Evolutionary conservation across 92 coral and sea anemone genomes (phyloP).

Genomic region (Phenganax stokvisi): DNA sequence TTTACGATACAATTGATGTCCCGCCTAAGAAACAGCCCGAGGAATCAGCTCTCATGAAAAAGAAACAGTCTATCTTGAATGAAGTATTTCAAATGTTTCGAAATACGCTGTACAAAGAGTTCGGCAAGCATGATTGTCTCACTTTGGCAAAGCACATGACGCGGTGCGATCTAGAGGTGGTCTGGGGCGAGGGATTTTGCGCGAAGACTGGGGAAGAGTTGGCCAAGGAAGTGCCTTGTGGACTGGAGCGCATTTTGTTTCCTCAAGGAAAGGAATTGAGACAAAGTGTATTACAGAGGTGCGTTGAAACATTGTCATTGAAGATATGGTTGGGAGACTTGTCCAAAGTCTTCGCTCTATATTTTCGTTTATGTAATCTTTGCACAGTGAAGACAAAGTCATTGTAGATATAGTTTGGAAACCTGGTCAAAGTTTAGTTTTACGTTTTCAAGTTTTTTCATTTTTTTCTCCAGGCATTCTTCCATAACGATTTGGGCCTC

Average conservation of each 20-base stretch:
- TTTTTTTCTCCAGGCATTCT: constrained; percentile 51
- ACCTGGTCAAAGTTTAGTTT: too few species aligned
- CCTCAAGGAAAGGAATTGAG: constrained; percentile 92
- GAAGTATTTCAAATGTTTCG: constrained; percentile 71
- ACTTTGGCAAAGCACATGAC: constrained; percentile 91
- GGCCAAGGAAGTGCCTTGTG: constrained; percentile 55
- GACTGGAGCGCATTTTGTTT: constrained; percentile 73
- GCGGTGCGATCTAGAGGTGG: constrained; percentile 64
- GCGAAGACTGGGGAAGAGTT: constrained; percentile 42
- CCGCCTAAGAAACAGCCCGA: constrained; percentile 1
- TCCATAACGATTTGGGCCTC: constrained; percentile 73
- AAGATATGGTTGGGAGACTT: neutral
- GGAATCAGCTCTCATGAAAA: constrained; percentile 37
- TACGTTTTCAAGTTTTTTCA: too few species aligned
- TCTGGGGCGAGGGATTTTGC: constrained; percentile 54
- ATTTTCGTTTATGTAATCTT: neutral
- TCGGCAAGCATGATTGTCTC: constrained; percentile 58
- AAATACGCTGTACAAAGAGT: constrained; percentile 59
- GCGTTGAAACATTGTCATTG: neutral
- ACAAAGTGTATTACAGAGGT: constrained; percentile 70
- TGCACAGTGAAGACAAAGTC: neutral
- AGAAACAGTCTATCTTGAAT: constrained; percentile 63
- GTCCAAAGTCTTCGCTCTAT: neutral
- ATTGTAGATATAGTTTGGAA: too few species aligned
- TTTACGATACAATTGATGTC: constrained; percentile 17